phyloP scores from a whole-genome alignment of 2,113 vertebrate species.

The Mastomys natalensis region DNA sequence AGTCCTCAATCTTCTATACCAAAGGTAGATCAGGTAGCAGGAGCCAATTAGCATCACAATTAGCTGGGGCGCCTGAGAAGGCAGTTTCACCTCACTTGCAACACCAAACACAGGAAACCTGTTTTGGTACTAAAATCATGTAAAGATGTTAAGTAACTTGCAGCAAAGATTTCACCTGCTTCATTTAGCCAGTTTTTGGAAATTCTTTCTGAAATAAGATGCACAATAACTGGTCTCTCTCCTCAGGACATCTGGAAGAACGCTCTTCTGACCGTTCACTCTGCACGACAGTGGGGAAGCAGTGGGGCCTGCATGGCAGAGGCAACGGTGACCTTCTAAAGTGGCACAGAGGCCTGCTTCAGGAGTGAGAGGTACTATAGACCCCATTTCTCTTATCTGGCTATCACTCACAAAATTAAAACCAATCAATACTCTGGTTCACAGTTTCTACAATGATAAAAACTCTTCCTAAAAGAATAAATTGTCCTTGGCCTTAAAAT shows the following conservation, averaged over 20 bases:
- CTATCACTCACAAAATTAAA: constrained; percentile 47
- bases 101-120: background rate
- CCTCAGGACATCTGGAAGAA: background rate
- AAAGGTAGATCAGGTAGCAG: background rate
- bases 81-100: background rate
- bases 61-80: background rate
- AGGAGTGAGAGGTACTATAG: background rate
- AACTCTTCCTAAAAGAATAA: constrained; percentile 21
- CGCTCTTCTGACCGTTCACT: background rate
- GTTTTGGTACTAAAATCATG: constrained; percentile 17
- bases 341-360: background rate
- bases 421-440: constrained; percentile 37
- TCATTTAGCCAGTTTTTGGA: constrained; percentile 10
- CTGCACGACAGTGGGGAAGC: background rate
- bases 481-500: background rate
- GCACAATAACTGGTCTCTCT: constrained; percentile 22
- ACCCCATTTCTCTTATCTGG: constrained; percentile 16
- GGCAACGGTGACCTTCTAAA: background rate
- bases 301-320: background rate
- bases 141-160: constrained; percentile 16
- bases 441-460: constrained; percentile 15
- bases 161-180: constrained; percentile 19
- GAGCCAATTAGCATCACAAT: background rate
- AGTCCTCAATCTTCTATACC: constrained; percentile 11
- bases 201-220: constrained; percentile 54